Base-by-base conservation (phyloP, 92 coral and sea anemone species). In the Palythoa heliodiscus region DNA sequence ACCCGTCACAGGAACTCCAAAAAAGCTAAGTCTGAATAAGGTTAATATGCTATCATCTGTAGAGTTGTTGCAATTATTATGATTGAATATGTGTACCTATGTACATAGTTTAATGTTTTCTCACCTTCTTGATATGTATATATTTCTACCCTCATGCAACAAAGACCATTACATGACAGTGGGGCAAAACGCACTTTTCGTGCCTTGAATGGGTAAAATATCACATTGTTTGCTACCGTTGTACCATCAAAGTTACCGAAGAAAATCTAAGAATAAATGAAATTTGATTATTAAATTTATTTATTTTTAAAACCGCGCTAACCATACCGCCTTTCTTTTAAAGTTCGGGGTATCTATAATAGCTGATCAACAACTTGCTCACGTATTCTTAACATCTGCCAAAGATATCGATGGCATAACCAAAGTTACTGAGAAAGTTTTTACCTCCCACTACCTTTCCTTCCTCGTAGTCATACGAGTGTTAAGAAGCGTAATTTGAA, bases 181-280 rank as follows among this genome's bases (percentile, higher is more conserved):
- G 84, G 73, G 9, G 84, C 84, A 48, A 80, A 80, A 14, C 84
- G 84, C 63, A 80, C 43, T 80, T 66, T 80, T 19, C 73, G 74
- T 16, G 84, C 84, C 64, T 66, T 9, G 61, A 80, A 80, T 50
- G 84, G 84, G 3, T 66, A 39, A 15, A 48, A 66, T 50, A 80
- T 80, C 12, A 80, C 47, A 43, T 80, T 66, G 37, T 66, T 80
- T 23, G 48, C 40, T 10, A 48, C 60, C 50, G 84, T 64, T 68
- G 70, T 70, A 1, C 84, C 84, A 70, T 80, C 84, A 66, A 80
- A 66, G 55, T 80, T 80, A 20, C 84, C 84, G 66, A 20, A 47
- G 84, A 80, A 66, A 66, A 80, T 24, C 84, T 80, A 37, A 1
- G 22, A 47, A 68, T 22, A 10, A 66, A 20, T 5, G 50, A 43